Evolutionary conservation across 2,888 invertebrate species (phyloP), one percentile per base, ranked within the genome.

Genomic region (Tetheella fluctuosa): DNA sequence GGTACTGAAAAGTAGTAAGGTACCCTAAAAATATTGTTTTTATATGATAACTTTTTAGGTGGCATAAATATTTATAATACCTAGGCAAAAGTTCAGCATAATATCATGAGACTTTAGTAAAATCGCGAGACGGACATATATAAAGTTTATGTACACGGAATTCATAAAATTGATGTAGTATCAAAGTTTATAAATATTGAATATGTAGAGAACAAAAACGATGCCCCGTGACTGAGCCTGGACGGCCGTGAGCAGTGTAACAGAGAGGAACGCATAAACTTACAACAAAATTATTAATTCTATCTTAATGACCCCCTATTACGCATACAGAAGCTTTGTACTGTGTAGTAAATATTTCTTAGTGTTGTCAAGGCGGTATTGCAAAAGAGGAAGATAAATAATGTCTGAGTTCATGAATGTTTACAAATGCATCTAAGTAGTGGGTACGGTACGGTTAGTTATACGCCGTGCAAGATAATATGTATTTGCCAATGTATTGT

Each of bases 231-330:
- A 62, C 61, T 59, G 64, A 59, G 65, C 71, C 34, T 61, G 59
- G 79, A 66, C 72, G 81, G 65, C 84, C 83, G 63, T 82, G 84
- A 80, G 74, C 77, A 74, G 68, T 72, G 68, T 72, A 74, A 80
- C 64, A 58, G 68, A 63, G 64, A 64, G 57, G 64, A 70, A 64
- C 68, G 60, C 69, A 69, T 67, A 76, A 63, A 71, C 69, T 75
- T 73, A 72, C 73, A 72, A 72, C 73, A 72, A 71, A 71, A 76
- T 76, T 79, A 79, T 77, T 75, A 77, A 83, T 83, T 74, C 72
- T 65, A 73, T 67, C 62, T 75, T 80, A 81, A 81, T 76, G 76
- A 77, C 61, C 68, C 3, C 13, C 71, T 79, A 39, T 80, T 81
- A 80, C 71, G 69, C 68, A 71, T 71, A 73, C 79, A 77, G 73